phyloP scores from a whole-genome alignment of 2,888 invertebrate genomes.

The Zootermopsis nevadensis region DNA sequence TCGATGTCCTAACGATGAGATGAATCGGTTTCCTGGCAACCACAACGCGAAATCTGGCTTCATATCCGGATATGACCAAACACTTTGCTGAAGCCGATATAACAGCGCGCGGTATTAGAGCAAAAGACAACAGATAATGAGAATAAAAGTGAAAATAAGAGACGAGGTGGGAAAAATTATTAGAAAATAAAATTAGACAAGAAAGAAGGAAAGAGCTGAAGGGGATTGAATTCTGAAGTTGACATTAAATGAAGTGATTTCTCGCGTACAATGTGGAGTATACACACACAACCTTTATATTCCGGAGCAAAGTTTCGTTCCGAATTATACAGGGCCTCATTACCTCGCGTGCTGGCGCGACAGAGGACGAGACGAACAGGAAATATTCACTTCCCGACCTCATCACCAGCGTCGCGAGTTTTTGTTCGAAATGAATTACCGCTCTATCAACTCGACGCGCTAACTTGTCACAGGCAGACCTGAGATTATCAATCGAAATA shows the following conservation, averaged over 20 bases:
- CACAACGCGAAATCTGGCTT: no score
- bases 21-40: no score
- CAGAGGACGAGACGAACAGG: neutral
- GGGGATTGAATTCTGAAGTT: neutral
- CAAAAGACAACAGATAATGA: no score
- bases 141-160: no score
- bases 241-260: neutral
- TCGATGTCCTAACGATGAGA: no score
- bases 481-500: neutral
- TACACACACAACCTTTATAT: neutral
- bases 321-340: neutral
- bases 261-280: neutral
- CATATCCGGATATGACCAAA: no score
- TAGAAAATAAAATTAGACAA: no score
- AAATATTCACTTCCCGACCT: neutral
- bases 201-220: neutral
- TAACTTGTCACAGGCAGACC: neutral
- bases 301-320: neutral
- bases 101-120: no score
- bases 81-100: no score
- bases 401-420: neutral
- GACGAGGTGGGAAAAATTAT: no score
- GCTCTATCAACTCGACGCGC: no score
- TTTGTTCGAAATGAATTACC: neutral
- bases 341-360: constrained; percentile 14